Evolutionary conservation across 2,888 invertebrate species (phyloP).

Genomic region (Boloria selene): DNA sequence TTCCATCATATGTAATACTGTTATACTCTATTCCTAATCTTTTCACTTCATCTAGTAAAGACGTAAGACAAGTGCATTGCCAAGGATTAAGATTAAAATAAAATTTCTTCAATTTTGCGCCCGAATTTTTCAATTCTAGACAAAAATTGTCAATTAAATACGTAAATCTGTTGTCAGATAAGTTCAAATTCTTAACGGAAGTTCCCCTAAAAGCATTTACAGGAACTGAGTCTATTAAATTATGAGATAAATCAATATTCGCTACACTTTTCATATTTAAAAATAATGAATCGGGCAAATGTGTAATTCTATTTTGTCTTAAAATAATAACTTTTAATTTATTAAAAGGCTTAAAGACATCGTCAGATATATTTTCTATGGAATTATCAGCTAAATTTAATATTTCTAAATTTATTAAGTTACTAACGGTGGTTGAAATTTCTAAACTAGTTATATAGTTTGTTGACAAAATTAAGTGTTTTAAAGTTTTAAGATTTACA

Average conservation of each 20-base stretch:
- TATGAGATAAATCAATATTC: slow-evolving; percentile 61
- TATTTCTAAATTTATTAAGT: slow-evolving; percentile 56
- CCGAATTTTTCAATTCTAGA: slow-evolving; percentile 61
- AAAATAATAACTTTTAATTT: slow-evolving; percentile 57
- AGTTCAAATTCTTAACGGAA: slow-evolving; percentile 59
- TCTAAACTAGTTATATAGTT: slow-evolving; percentile 58
- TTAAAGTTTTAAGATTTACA: slow-evolving; percentile 58
- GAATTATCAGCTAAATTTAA: slow-evolving; percentile 60
- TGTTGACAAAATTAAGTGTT: slow-evolving; percentile 54
- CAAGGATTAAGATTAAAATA: slow-evolving; percentile 71
- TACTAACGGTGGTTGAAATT: slow-evolving; percentile 47
- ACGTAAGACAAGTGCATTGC: slow-evolving; percentile 67
- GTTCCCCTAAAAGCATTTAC: slow-evolving; percentile 61
- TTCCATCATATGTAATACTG: slow-evolving; percentile 55
- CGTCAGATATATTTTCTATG: slow-evolving; percentile 54
- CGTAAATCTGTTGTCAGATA: slow-evolving; percentile 62
- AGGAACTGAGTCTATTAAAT: slow-evolving; percentile 57
- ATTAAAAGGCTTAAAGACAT: slow-evolving; percentile 56
- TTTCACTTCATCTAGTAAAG: slow-evolving; percentile 62
- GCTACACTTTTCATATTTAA: slow-evolving; percentile 52
- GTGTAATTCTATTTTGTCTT: slow-evolving; percentile 57
- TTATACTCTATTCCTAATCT: slow-evolving; percentile 57
- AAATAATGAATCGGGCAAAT: slow-evolving; percentile 59
- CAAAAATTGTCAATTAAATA: slow-evolving; percentile 67
- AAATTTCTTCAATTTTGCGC: slow-evolving; percentile 58